A percentile compares a stretch with the other conserved stretches of the same genome.
Evolutionary conservation across 2,888 invertebrate species (phyloP).

Genomic region (Pachliopta kotzebuea): DNA sequence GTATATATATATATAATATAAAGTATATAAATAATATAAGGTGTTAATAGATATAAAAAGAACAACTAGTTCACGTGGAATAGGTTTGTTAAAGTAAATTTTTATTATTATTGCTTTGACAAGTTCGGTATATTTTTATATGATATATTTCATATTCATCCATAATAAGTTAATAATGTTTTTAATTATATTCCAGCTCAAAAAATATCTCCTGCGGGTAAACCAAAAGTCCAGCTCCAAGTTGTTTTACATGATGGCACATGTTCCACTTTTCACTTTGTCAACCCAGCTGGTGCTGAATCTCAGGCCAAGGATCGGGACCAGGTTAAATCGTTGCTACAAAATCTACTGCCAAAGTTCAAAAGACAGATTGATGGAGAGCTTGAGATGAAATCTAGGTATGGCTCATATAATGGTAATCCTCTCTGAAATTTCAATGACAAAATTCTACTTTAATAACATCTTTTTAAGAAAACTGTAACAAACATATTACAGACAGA

Average conservation of each 20-base stretch:
- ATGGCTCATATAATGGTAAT: conserved; percentile 30
- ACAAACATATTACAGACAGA: too few relatives aligned
- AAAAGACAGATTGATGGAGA: conserved; percentile 95
- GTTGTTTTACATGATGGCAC: conserved; percentile 96
- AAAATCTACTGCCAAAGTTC: conserved; percentile 95
- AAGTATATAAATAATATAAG: too few relatives aligned
- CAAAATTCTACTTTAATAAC: too few relatives aligned
- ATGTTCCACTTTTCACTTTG: conserved; percentile 98
- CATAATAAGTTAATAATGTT: not conserved
- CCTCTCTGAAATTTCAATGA: too few relatives aligned
- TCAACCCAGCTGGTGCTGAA: conserved; percentile 90
- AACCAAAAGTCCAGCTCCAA: conserved; percentile 98
- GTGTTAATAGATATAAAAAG: too few relatives aligned
- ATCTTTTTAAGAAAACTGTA: too few relatives aligned
- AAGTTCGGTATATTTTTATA: too few relatives aligned
- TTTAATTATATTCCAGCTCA: conserved; percentile 83
- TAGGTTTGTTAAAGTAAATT: too few relatives aligned
- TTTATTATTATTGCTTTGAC: too few relatives aligned
- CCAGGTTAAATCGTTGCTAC: conserved; percentile 94
- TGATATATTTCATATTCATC: too few relatives aligned
- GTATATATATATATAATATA: too few relatives aligned
- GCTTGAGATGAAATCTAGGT: conserved; percentile 92
- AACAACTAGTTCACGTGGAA: too few relatives aligned
- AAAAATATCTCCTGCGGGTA: conserved; percentile 98
- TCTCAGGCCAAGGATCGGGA: conserved; percentile 95